Evolutionary conservation across 2,888 invertebrate species (phyloP), one percentile per base, ranked within the genome.

Genomic region (Tortricodes alternella): DNA sequence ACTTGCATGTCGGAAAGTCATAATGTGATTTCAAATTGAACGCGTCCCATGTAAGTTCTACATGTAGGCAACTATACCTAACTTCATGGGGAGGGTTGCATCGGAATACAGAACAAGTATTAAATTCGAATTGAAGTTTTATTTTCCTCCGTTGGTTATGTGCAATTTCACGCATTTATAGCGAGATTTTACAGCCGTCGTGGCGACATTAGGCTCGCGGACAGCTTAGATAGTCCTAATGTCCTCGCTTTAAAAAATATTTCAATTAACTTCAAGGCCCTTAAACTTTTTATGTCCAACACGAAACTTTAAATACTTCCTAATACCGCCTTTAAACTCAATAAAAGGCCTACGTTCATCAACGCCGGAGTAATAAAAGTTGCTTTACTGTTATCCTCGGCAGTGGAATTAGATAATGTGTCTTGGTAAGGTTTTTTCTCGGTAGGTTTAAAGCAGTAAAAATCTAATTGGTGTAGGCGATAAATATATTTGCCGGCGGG

Each of bases 301-400:
- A 78, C 75, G 77, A 78, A 78, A 78, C 80, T 79, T 82, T 82
- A 84, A 89, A 88, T 84, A 82, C 84, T 84, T 80, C 79, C 69
- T 81, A 85, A 85, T 77, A 78, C 78, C 73, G 76, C 75, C 77
- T 81, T 85, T 84, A 85, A 86, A 87, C 85, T 86, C 86, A 87
- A 87, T 89, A 86, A 88, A 86, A 85, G 66, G 75, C 77, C 84
- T 86, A 83, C 78, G 85, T 85, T 83, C 83, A 85, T 85, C 84
- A 85, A 73, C 79, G 76, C 75, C 70, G 71, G 72, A 73, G 87
- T 84, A 85, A 89, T 89, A 89, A 89, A 89, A 85, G 67, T 74
- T 74, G 73, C 76, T 87, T 89, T 84, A 88, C 73, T 84, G 85
- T 83, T 80, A 87, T 84, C 83, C 82, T 70, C 66, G 77, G 76